Evolutionary conservation across 2,113 vertebrate genomes (phyloP).

Genomic region (Natator depressus): DNA sequence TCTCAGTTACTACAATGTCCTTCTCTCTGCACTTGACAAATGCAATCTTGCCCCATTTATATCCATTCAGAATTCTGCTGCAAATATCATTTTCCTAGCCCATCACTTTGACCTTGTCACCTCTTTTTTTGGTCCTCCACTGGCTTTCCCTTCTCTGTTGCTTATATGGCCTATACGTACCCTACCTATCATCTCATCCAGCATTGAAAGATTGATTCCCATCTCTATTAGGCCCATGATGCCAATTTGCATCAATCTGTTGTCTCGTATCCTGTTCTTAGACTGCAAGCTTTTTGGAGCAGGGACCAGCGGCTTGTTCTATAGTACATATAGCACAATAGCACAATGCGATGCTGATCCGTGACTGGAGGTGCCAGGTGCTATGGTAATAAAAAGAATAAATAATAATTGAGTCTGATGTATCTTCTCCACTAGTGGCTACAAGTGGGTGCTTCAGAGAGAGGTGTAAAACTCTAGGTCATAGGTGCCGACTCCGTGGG

Average conservation of each 20-base stretch:
- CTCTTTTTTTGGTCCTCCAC: background rate
- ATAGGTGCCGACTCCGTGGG: too few species aligned
- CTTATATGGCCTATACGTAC: background rate
- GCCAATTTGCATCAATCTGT: background rate
- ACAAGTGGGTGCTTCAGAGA: background rate
- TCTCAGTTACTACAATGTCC: too few species aligned
- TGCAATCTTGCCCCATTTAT: too few species aligned
- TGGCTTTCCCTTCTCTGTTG: background rate
- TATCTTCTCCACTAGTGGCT: background rate
- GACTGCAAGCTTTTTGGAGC: background rate
- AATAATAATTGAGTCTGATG: background rate
- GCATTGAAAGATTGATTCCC: background rate
- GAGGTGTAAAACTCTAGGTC: background rate
- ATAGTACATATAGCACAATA: background rate
- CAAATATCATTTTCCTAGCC: background rate
- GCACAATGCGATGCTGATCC: background rate
- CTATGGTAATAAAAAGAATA: background rate
- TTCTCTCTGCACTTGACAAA: too few species aligned
- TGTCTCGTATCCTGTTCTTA: background rate
- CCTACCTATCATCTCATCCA: background rate
- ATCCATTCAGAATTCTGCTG: background rate
- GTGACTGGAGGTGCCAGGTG: background rate
- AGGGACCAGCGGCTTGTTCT: background rate
- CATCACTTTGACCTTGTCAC: background rate
- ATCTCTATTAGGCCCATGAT: background rate